Evolutionary conservation across 2,797 vertebrate genomes (phyloP).

Genomic region (Danio choprae): DNA sequence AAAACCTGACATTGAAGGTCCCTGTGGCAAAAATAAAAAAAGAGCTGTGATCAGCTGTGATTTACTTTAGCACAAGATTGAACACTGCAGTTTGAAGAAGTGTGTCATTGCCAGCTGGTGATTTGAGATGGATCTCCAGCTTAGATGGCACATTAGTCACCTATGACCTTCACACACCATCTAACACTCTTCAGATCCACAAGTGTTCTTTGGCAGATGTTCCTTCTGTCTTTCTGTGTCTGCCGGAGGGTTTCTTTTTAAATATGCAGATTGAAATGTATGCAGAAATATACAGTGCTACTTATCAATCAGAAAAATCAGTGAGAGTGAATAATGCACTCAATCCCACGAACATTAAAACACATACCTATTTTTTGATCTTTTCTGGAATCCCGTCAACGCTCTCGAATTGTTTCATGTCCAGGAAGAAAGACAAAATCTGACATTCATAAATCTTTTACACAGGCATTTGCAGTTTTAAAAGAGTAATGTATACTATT

Average conservation of each 20-base stretch:
- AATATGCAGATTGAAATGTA: conserved; percentile 10
- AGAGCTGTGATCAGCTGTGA: not conserved
- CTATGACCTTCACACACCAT: conserved; percentile 34
- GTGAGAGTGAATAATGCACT: conserved; percentile 5
- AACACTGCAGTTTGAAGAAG: conserved; percentile 11
- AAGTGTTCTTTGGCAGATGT: conserved; percentile 11
- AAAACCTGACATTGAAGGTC: not conserved
- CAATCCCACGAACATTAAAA: conserved; percentile 21
- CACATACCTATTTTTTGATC: not conserved
- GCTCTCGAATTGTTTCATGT: not conserved
- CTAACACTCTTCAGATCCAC: conserved; percentile 5
- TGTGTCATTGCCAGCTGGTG: conserved; percentile 20
- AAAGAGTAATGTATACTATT: not conserved
- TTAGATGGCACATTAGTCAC: conserved; percentile 15
- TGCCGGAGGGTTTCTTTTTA: not conserved
- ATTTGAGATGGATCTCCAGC: conserved; percentile 20
- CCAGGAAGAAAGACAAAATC: not conserved
- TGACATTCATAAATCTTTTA: not conserved
- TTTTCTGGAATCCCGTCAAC: not conserved
- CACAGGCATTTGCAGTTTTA: not conserved
- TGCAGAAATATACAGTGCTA: not conserved
- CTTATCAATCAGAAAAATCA: conserved; percentile 13
- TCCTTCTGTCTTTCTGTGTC: not conserved
- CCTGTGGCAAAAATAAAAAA: not conserved
- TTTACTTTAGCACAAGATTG: conserved; percentile 21